phyloP scores from a whole-genome alignment of 1,140 invertebrate species.

The Adoxophyes honmai region DNA sequence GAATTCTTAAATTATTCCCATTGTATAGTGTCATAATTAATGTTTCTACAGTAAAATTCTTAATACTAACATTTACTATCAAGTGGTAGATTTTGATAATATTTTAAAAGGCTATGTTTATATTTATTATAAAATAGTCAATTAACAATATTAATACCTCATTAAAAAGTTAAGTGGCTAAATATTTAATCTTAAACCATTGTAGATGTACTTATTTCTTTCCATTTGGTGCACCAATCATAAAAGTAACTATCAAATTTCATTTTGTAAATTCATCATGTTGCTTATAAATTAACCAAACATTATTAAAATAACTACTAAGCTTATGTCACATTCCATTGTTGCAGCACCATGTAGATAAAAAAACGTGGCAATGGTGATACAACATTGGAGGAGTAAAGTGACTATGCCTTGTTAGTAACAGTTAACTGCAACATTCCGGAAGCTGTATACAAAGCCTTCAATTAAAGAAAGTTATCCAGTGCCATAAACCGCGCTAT shows the following conservation, averaged over 20 bases:
- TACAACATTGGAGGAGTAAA: not conserved
- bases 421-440: constrained; percentile 69
- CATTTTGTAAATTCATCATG: not conserved
- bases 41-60: not conserved
- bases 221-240: constrained; percentile 57
- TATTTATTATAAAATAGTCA: constrained; percentile 3
- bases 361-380: not conserved
- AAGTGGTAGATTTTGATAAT: constrained; percentile 5
- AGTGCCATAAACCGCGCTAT: constrained; percentile 40
- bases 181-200: constrained; percentile 12
- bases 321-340: not conserved
- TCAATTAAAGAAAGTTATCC: constrained; percentile 42
- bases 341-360: not conserved
- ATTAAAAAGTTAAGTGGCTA: constrained; percentile 11
- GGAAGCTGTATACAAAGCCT: constrained; percentile 75
- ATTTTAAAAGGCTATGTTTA: constrained; percentile 4
- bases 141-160: constrained; percentile 1
- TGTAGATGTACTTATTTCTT: constrained; percentile 2
- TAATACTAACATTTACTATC: constrained; percentile 12
- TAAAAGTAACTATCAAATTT: constrained; percentile 9
- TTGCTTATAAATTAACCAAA: constrained; percentile 7
- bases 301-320: constrained; percentile 8
- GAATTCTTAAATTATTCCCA: not conserved
- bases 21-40: not conserved
- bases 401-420: constrained; percentile 47